Conservation (phyloP, 2,888 invertebrate genomes). For the Netelia virgata region DNA sequence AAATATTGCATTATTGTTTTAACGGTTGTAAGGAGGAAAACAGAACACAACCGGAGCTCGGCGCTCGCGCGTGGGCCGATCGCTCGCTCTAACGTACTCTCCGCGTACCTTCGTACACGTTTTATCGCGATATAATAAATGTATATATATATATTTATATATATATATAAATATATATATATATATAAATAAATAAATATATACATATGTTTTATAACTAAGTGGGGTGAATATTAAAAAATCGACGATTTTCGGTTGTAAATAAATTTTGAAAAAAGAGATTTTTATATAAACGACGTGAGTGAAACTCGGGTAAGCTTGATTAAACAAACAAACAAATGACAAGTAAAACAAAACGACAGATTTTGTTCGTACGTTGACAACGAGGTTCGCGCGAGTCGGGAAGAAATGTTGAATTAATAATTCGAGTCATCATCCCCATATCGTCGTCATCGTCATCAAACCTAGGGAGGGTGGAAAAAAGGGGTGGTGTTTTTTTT, state of each 20-base stretch:
- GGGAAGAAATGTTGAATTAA: slow-evolving; percentile 24
- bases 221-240: not conserved
- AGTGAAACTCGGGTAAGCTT: too few relatives aligned
- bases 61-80: slow-evolving; percentile 68
- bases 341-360: too few relatives aligned
- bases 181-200: slow-evolving; percentile 5
- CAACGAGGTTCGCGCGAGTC: not conserved
- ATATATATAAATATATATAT: slow-evolving; percentile 5
- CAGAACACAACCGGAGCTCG: slow-evolving; percentile 76
- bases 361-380: not conserved
- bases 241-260: too few relatives aligned
- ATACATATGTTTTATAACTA: not conserved
- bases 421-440: slow-evolving; percentile 27
- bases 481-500: not conserved
- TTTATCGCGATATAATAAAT: slow-evolving; percentile 2
- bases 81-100: slow-evolving; percentile 49
- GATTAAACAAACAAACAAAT: too few relatives aligned
- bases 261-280: too few relatives aligned
- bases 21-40: slow-evolving; percentile 82
- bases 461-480: slow-evolving; percentile 7
- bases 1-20: slow-evolving; percentile 85
- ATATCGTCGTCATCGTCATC: slow-evolving; percentile 14
- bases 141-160: not conserved
- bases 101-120: slow-evolving; percentile 74
- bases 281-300: too few relatives aligned